Conservation (phyloP, 2,888 invertebrate species). For the Diploptera punctata region DNA sequence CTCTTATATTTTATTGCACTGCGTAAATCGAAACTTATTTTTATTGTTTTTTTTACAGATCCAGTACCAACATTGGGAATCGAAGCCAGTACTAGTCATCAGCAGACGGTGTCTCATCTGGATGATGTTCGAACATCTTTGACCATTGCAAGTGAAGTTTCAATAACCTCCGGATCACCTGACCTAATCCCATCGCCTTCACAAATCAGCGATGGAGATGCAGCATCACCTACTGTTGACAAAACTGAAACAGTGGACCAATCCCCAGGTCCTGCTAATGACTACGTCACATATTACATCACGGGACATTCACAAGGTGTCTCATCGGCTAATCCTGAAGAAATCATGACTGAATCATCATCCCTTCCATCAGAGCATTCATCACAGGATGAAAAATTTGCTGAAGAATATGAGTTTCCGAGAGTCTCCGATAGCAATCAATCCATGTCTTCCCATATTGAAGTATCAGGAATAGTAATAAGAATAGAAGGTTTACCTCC, state of each 20-base stretch:
- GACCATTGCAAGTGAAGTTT: background rate
- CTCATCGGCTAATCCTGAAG: background rate
- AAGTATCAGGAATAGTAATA: slow-evolving; percentile 11
- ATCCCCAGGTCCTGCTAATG: slow-evolving; percentile 20
- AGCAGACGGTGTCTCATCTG: background rate
- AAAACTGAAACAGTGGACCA: slow-evolving; percentile 29
- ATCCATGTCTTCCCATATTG: background rate
- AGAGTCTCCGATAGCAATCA: background rate
- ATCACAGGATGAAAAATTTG: background rate
- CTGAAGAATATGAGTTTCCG: background rate
- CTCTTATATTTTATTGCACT: too few relatives aligned
- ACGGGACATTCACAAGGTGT: background rate
- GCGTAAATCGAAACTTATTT: too few relatives aligned
- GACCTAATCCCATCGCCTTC: background rate
- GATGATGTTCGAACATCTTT: background rate
- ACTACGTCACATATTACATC: background rate
- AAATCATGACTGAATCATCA: background rate
- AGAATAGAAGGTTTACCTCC: slow-evolving; percentile 10
- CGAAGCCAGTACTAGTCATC: background rate
- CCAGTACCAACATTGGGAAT: background rate
- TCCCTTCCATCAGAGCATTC: background rate
- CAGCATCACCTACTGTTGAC: slow-evolving; percentile 15
- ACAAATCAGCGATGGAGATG: background rate
- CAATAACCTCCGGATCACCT: background rate
- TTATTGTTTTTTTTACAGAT: background rate